Conservation (phyloP, 2,113 vertebrate species). For the Thryonomys swinderianus region DNA sequence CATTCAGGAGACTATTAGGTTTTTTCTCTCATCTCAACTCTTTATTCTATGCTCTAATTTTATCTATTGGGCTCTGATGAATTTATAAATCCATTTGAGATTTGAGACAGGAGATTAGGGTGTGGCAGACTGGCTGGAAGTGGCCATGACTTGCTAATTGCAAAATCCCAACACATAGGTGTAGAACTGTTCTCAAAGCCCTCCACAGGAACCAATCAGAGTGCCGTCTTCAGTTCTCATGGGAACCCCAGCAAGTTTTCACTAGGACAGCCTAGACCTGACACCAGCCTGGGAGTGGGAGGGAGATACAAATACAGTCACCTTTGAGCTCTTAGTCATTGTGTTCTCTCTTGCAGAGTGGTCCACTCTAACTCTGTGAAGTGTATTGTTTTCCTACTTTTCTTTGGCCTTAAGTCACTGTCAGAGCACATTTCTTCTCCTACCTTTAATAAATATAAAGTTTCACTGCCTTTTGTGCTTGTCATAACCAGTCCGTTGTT, state of each 20-base stretch:
- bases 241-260: not conserved
- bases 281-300: not conserved
- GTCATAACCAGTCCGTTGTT: not conserved
- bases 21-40: not conserved
- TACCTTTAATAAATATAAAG: not conserved
- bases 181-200: not conserved
- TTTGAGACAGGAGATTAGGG: not conserved
- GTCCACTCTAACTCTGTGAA: not conserved
- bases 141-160: not conserved
- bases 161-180: not conserved
- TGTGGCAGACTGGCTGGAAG: not conserved
- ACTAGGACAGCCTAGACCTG: not conserved
- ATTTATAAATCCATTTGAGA: not conserved
- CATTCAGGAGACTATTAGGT: not conserved
- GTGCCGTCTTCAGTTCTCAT: not conserved
- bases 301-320: not conserved
- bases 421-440: not conserved
- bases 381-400: not conserved
- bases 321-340: not conserved
- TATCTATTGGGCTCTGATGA: not conserved
- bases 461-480: not conserved
- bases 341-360: not conserved
- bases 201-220: not conserved
- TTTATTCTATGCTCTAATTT: not conserved
- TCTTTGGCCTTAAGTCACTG: not conserved